These are phyloP conservation scores for Pitta sordida DNA, from an alignment of 2,113 vertebrate species.

Conservation along the genomic window DNA sequence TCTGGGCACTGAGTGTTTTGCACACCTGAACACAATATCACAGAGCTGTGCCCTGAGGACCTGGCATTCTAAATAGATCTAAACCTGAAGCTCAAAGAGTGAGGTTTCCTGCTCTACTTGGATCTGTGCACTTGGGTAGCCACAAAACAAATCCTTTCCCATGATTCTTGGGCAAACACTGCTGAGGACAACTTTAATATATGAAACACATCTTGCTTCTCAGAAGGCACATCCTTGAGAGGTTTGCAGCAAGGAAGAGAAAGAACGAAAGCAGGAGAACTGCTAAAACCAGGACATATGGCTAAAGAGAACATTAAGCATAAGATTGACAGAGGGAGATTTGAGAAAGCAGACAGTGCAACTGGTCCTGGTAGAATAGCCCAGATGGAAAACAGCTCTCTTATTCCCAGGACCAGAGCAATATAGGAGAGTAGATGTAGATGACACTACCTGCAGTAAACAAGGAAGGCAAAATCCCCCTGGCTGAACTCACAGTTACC, in stretches of 20 bases:
- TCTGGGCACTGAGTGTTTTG: neutral
- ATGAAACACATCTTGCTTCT: neutral
- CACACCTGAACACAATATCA: neutral
- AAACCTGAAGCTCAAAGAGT: neutral
- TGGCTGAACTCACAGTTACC: neutral
- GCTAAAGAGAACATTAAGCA: neutral
- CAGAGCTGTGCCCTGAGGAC: neutral
- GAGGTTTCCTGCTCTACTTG: neutral
- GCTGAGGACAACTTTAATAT: neutral
- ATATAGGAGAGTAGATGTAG: neutral
- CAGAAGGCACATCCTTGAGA: neutral
- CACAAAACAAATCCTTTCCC: neutral
- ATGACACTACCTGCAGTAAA: neutral
- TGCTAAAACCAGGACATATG: neutral
- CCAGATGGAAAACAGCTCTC: conserved; percentile 22
- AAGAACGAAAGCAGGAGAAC: neutral
- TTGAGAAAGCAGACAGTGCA: neutral
- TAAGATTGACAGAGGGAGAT: neutral
- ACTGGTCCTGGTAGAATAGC: neutral
- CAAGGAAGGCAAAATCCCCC: neutral
- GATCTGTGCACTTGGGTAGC: neutral
- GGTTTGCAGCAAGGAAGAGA: neutral
- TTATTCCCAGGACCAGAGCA: neutral
- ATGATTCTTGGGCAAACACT: neutral
- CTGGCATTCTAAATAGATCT: neutral